Conservation (phyloP, 2,888 invertebrate genomes). For the Atethmia centrago region DNA sequence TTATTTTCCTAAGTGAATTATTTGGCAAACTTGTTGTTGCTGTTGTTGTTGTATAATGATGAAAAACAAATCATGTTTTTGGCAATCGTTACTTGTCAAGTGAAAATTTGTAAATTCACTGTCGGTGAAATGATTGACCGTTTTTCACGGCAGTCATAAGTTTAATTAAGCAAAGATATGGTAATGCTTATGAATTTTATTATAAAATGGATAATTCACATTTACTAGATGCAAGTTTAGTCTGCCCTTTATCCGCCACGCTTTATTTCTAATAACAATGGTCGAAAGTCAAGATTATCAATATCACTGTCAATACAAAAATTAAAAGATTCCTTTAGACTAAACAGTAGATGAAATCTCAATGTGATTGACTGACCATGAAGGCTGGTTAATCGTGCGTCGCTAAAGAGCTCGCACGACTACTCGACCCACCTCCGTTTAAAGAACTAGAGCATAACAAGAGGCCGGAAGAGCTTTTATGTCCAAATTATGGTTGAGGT, state of each 20-base stretch:
- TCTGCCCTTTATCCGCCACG: no score
- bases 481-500: slow-evolving; percentile 15
- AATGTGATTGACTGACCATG: slow-evolving; percentile 20
- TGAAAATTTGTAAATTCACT: no score
- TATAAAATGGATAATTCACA: no score
- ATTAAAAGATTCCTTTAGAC: neutral
- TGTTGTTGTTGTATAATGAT: no score
- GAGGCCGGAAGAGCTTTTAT: slow-evolving; percentile 6
- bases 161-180: neutral
- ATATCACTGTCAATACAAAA: neutral
- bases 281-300: neutral
- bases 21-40: no score
- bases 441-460: neutral
- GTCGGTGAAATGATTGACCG: no score
- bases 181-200: no score
- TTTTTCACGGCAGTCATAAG: no score
- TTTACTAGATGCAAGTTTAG: no score
- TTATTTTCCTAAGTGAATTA: no score
- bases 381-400: slow-evolving; percentile 19
- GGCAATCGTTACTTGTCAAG: no score
- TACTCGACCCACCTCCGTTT: neutral
- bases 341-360: slow-evolving; percentile 4
- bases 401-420: slow-evolving; percentile 26
- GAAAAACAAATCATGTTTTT: no score
- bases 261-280: neutral